phyloP scores from a whole-genome alignment of 2,888 invertebrate species.

The Acleris holmiana region DNA sequence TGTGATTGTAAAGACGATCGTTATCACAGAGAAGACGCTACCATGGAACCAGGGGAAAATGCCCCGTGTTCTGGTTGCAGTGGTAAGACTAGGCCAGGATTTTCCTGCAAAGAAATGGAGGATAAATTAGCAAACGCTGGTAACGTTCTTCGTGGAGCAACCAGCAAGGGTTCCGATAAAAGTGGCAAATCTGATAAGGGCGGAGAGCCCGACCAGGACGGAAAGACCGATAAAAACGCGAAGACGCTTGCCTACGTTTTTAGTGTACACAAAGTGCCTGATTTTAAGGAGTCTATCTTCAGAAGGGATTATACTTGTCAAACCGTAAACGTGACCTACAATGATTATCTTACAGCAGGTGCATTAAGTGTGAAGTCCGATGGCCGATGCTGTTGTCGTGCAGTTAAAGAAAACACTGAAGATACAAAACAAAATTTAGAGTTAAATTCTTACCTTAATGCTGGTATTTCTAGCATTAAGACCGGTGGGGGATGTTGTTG shows the following conservation, averaged over 20 bases:
- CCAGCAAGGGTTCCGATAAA: too few species aligned
- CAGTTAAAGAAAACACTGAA: slow-evolving; percentile 3
- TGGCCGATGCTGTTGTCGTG: slow-evolving; percentile 48
- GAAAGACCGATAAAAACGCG: background rate
- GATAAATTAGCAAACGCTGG: slow-evolving; percentile 58
- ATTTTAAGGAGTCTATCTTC: slow-evolving; percentile 53
- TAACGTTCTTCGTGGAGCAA: slow-evolving; percentile 35
- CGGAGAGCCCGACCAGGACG: slow-evolving; percentile 39
- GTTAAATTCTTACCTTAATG: slow-evolving; percentile 5
- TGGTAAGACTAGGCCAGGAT: slow-evolving; percentile 54
- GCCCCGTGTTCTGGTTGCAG: slow-evolving; percentile 64
- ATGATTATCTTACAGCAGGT: slow-evolving; percentile 37
- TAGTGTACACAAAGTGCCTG: slow-evolving; percentile 54
- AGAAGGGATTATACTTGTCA: slow-evolving; percentile 56
- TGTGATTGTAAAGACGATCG: slow-evolving; percentile 74
- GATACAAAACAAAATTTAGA: too few species aligned
- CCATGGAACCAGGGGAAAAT: slow-evolving; percentile 44
- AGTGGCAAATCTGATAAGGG: slow-evolving; percentile 31
- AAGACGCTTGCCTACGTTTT: slow-evolving; percentile 56
- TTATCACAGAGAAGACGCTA: slow-evolving; percentile 68
- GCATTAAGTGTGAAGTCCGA: slow-evolving; percentile 19
- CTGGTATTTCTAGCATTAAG: slow-evolving; percentile 26
- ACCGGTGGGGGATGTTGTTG: slow-evolving; percentile 43
- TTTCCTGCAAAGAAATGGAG: slow-evolving; percentile 64
- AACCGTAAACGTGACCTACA: slow-evolving; percentile 46